A percentile compares a stretch with the other conserved stretches of the same genome.
Conservation (phyloP, 2,888 invertebrate genomes). For the Drosophila mettleri region DNA sequence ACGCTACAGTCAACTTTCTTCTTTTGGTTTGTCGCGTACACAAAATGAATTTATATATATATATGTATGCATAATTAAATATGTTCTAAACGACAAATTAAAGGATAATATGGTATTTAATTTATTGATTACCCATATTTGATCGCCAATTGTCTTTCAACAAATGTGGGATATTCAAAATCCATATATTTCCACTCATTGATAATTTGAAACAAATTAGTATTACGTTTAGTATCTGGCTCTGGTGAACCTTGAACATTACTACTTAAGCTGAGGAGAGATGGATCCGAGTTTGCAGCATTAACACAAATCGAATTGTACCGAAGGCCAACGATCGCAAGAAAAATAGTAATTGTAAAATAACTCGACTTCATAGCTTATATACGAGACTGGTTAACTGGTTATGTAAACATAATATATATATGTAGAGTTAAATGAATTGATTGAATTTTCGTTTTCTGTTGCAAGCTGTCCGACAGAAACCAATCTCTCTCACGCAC, state of each 20-base stretch:
- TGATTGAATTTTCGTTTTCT: constrained; percentile 3
- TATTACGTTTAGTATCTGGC: background rate
- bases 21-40: no score
- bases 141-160: constrained; percentile 87
- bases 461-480: constrained; percentile 13
- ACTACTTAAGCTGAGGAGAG: background rate
- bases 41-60: no score
- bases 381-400: constrained; percentile 49
- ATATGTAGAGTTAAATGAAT: constrained; percentile 11
- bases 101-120: no score
- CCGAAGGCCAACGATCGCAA: constrained; percentile 46
- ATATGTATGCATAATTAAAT: no score
- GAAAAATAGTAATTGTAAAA: constrained; percentile 20
- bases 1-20: no score
- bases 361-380: constrained; percentile 31
- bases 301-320: constrained; percentile 20
- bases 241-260: background rate
- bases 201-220: constrained; percentile 84
- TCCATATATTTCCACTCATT: constrained; percentile 92
- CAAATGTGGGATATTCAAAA: constrained; percentile 88
- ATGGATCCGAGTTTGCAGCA: constrained; percentile 17
- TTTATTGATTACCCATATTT: constrained; percentile 87
- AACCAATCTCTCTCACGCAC: constrained; percentile 45
- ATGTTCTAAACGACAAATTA: no score
- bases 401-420: constrained; percentile 12